phyloP scores from a whole-genome alignment of 1,140 invertebrate genomes.

The Dryas iulia region DNA sequence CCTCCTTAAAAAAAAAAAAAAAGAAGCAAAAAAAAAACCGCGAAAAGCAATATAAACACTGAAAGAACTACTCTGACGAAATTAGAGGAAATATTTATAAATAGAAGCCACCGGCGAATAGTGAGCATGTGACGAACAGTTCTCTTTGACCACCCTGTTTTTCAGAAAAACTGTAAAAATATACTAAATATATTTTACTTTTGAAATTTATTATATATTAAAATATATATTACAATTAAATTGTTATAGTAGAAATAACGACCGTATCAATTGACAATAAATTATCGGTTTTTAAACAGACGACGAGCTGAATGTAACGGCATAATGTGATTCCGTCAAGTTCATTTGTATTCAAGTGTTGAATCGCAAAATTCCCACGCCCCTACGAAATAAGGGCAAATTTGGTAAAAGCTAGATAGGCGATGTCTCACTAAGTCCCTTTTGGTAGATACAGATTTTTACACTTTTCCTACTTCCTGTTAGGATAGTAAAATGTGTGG shows the following conservation, averaged over 20 bases:
- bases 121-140: too few relatives aligned
- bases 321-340: conserved; percentile 42
- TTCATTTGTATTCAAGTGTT: conserved; percentile 63
- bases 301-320: conserved; percentile 22
- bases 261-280: conserved; percentile 31
- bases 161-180: too few relatives aligned
- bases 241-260: neutral
- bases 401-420: conserved; percentile 8
- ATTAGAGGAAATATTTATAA: too few relatives aligned
- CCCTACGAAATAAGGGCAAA: conserved; percentile 35
- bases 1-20: too few relatives aligned
- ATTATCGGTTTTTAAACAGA: conserved; percentile 23
- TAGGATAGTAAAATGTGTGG: neutral
- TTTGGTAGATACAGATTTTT: neutral
- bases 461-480: neutral
- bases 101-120: too few relatives aligned
- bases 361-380: conserved; percentile 51
- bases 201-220: too few relatives aligned
- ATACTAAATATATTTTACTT: too few relatives aligned
- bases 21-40: too few relatives aligned
- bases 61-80: too few relatives aligned
- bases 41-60: too few relatives aligned
- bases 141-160: too few relatives aligned
- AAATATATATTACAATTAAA: neutral
- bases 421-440: neutral